These are phyloP conservation scores for Falco peregrinus DNA, from an alignment of 2,797 vertebrate species.

Conservation along the genomic window DNA sequence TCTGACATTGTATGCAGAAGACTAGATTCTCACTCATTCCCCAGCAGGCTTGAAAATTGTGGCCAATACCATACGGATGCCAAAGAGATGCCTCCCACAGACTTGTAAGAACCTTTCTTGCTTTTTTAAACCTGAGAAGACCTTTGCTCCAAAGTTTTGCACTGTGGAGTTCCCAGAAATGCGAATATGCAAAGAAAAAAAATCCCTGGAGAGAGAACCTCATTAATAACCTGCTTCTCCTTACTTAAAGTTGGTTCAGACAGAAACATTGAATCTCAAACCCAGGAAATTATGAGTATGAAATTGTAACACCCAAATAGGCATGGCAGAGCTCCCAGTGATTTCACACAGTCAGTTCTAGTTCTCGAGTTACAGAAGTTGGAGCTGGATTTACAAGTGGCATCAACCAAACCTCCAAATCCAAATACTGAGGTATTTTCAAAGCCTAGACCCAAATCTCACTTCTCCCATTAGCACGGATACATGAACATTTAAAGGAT, in stretches of 20 bases:
- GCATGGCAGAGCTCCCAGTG: slow-evolving; percentile 53
- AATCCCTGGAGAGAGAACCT: slow-evolving; percentile 31
- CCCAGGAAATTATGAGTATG: slow-evolving; percentile 36
- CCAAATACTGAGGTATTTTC: neutral
- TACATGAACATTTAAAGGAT: neutral
- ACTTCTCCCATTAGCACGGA: neutral
- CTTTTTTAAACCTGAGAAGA: slow-evolving; percentile 42
- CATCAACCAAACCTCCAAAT: neutral
- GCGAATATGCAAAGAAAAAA: neutral
- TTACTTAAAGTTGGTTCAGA: neutral
- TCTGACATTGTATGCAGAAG: neutral
- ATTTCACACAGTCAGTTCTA: slow-evolving; percentile 25
- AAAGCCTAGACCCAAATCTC: neutral
- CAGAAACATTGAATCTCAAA: neutral
- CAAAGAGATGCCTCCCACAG: slow-evolving; percentile 48
- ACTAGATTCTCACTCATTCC: neutral
- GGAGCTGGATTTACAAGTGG: slow-evolving; percentile 1
- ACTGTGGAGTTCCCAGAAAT: slow-evolving; percentile 48
- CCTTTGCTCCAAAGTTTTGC: slow-evolving; percentile 15
- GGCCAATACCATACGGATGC: neutral
- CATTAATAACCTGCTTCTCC: neutral
- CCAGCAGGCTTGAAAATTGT: neutral
- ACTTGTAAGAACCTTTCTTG: slow-evolving; percentile 19
- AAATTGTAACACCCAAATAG: slow-evolving; percentile 24
- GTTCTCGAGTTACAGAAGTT: slow-evolving; percentile 27